phyloP scores from a whole-genome alignment of 2,888 invertebrate genomes.

The Spilosoma lubricipeda region DNA sequence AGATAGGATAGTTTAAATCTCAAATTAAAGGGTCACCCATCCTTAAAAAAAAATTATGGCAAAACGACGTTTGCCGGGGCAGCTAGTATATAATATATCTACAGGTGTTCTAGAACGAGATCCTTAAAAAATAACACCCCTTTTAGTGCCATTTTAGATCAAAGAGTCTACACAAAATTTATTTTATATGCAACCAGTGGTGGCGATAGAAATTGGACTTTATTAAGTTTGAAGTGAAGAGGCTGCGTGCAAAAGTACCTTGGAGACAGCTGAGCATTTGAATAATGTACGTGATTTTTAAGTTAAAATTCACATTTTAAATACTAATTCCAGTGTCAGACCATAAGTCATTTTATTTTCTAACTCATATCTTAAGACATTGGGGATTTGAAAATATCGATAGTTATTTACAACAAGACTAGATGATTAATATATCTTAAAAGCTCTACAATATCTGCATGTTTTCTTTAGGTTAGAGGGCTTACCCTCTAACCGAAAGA shows the following conservation, averaged over 20 bases:
- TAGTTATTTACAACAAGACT: neutral
- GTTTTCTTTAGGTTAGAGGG: neutral
- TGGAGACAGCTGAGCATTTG: slow-evolving; percentile 17
- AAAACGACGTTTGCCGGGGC: too few species aligned
- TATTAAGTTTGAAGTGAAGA: slow-evolving; percentile 60
- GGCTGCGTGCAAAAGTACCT: slow-evolving; percentile 19
- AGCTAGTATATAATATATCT: too few species aligned
- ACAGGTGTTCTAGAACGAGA: neutral
- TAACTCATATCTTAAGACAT: neutral
- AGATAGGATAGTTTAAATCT: too few species aligned
- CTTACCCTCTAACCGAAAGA: too few species aligned
- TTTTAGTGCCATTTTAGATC: neutral
- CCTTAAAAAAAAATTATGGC: too few species aligned
- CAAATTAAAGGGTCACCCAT: too few species aligned
- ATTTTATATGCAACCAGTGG: slow-evolving; percentile 59
- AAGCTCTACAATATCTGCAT: neutral
- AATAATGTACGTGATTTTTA: slow-evolving; percentile 50
- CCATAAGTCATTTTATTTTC: neutral
- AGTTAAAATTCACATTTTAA: slow-evolving; percentile 1
- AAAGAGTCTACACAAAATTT: slow-evolving; percentile 35
- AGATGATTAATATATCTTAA: too few species aligned
- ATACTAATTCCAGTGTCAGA: neutral
- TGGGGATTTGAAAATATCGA: neutral
- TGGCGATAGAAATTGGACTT: slow-evolving; percentile 51
- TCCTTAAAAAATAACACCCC: neutral